Evolutionary conservation across 1,140 invertebrate genomes (phyloP), one percentile per base, ranked within the genome.

Genomic region (Maconellicoccus hirsutus): DNA sequence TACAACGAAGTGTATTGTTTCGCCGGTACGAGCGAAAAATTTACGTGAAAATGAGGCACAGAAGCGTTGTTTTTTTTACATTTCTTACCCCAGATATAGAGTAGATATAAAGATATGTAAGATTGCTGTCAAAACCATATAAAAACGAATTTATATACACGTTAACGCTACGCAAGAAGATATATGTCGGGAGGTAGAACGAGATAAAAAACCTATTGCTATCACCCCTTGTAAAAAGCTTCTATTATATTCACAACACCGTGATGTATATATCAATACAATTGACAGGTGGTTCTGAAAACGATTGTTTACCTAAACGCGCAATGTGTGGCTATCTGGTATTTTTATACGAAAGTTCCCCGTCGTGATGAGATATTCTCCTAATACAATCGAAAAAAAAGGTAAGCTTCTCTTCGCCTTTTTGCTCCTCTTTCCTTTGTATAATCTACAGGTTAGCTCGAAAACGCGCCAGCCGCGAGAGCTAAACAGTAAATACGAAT

Each of bases 281-380:
- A 66, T 66, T 66, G 61, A 66, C 61, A 66, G 61, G 61, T 66
- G 61, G 61, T 66, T 66, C 61, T 66, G 61, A 66, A 22, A 66
- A 66, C 61, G 61, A 66, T 66, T 66, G 61, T 66, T 66, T 66
- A 66, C 61, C 61, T 66, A 66, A 66, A 66, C 61, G 61, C 61
- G 21, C 61, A 66, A 66, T 66, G 61, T 66, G 61, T 66, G 61
- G 61, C 61, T 66, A 66, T 66, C 22, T 66, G 61, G 22, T 66
- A 14, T 66, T 66, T 25, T 66, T 66, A 25, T 66, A 23, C 25
- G n/a, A 52, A 52, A 52, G 12, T 16, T 52, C 42, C 42, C 42
- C 42, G 42, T 52, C 42, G 42, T 8, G 42, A 52, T 52, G 42
- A 52, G 42, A 52, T 52, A 52, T 52, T 52, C n/a, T 19, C 12